Evolutionary conservation across 1,140 invertebrate species (phyloP).

Genomic region (Brachionus koreanus): DNA sequence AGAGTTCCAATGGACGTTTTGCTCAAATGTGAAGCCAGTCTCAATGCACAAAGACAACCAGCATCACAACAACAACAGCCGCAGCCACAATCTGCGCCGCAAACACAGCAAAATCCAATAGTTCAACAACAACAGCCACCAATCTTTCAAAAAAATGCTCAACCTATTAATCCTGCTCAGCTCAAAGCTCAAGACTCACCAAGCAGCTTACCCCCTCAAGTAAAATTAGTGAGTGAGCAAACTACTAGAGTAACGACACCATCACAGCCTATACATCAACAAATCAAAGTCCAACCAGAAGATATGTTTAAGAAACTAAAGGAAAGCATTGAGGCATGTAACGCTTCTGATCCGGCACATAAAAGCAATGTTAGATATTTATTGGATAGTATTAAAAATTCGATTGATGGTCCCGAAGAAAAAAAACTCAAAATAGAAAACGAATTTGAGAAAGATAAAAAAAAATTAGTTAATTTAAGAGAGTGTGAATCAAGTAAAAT

Average conservation of each 20-base stretch:
- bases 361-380: slow-evolving; percentile 44
- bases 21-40: slow-evolving; percentile 32
- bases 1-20: slow-evolving; percentile 14
- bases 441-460: not conserved
- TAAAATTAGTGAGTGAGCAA: not conserved
- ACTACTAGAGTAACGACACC: not conserved
- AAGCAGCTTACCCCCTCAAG: not conserved
- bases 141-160: not conserved
- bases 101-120: not conserved
- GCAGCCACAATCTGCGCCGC: not conserved
- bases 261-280: not conserved
- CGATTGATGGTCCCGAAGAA: slow-evolving; percentile 4
- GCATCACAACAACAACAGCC: not conserved
- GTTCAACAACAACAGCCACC: not conserved
- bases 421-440: slow-evolving; percentile 13
- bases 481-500: not conserved
- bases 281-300: not conserved
- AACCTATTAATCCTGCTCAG: not conserved
- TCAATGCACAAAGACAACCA: not conserved
- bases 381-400: slow-evolving; percentile 33
- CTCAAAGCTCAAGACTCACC: not conserved
- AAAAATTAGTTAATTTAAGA: slow-evolving; percentile 15
- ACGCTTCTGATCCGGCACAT: slow-evolving; percentile 11
- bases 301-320: not conserved
- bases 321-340: slow-evolving; percentile 21